Evolutionary conservation across 2,888 invertebrate genomes (phyloP), one percentile per base, ranked within the genome.

Genomic region (Coleophora flavipennella): DNA sequence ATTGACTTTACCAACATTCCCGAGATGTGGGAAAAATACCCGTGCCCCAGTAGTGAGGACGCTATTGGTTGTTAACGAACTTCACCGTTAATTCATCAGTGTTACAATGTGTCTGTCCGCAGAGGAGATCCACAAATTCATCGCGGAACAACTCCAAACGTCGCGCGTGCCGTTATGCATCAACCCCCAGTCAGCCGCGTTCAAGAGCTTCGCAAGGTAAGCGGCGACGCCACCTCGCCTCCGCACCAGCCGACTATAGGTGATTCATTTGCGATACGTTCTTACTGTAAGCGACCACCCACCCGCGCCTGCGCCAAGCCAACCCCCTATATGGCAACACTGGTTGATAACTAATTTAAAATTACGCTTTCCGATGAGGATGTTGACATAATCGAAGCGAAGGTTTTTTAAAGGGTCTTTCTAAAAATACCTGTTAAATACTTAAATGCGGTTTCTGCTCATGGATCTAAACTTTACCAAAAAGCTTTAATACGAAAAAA

Each of bases 141-240:
- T 99, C 81, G 93, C 95, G 67, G 97, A 98, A 83, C 96, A 97
- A 83, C 89, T 96, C 74, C 95, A 95, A 78, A 94, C 95, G 67
- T 95, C 94, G 69, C 92, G 97, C 57, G 97, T 99, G 62, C 99
- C 99, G 56, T 89, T 99, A 62, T 99, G 99, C 89, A 99, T 99
- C 88, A 99, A 99, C 88, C 99, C 99, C 63, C 97, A 97, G 87
- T 98, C 98, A 71, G 97, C 98, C 78, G 97, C 99, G 80, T 99
- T 98, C 90, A 98, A 98, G 90, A 98, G 96, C 90, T 99, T 99
- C 91, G 96, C 97, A 89, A 99, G 97, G 98, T 99, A 94, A 94
- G 92, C 20, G 20, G 83, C 67, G 78, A 55, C 54, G 65, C 59
- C 49, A 57, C 58, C 62, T 62, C 58, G 60, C 72, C 63, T 66